A percentile compares a stretch with the other conserved stretches of the same genome.
phyloP scores from a whole-genome alignment of 2,113 vertebrate genomes.

The Fulica atra region DNA sequence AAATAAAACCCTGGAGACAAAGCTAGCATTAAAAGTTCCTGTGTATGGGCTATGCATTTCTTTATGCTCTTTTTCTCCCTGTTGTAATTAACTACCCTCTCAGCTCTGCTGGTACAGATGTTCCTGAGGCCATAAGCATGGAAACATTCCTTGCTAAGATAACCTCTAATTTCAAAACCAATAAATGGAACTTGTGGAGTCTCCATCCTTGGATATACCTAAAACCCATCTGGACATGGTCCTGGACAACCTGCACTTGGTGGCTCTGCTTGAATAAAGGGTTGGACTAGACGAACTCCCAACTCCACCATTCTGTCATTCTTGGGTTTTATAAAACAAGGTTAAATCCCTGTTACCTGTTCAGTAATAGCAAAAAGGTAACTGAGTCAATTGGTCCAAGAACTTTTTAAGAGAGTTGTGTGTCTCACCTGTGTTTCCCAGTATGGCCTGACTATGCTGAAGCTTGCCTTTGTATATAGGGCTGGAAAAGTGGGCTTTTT shows the following conservation, averaged over 20 bases:
- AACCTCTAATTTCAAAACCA: neutral
- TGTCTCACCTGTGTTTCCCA: neutral
- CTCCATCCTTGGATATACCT: neutral
- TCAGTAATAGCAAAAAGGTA: neutral
- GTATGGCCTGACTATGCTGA: neutral
- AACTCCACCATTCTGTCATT: neutral
- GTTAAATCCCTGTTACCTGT: neutral
- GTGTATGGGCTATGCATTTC: neutral
- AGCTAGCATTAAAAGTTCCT: neutral
- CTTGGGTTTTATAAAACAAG: neutral
- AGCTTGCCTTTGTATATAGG: neutral
- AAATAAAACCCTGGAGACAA: neutral
- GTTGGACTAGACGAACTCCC: neutral
- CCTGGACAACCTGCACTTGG: too few relatives aligned
- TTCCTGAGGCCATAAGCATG: neutral
- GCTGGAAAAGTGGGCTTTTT: neutral
- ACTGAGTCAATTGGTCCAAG: neutral
- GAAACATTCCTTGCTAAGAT: neutral
- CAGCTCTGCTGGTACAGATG: neutral
- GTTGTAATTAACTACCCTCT: neutral
- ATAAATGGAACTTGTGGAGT: neutral
- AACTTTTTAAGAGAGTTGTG: neutral
- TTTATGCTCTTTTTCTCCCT: neutral
- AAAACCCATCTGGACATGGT: too few relatives aligned
- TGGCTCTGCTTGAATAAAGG: too few relatives aligned